Evolutionary conservation across 2,113 vertebrate genomes (phyloP), one percentile per base, ranked within the genome.

Genomic region (Sorex araneus): DNA sequence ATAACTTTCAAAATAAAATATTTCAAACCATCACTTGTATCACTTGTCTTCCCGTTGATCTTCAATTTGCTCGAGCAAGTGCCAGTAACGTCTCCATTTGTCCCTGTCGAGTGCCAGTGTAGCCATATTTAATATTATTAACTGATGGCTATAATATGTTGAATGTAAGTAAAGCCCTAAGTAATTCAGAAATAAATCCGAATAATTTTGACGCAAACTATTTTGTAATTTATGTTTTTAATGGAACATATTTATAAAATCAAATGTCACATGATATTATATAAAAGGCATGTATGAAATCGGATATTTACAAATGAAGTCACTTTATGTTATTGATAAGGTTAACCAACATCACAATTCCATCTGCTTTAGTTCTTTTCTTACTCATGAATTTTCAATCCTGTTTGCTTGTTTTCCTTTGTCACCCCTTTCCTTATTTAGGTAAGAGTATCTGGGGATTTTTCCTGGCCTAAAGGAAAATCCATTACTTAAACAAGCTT

Each of bases 401-500:
- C 6, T 69, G 60, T 75, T 84, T 36, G 67, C 28, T 87, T 73
- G 45, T 3, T 63, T 70, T 25, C 6, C 3, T 90, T 90, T 34
- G 28, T 88, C 76, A 85, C 28, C 23, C n/a, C 64, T 66, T 75
- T 12, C 27, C 13, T 25, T 79, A 67, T 66, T 91, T 79, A 77
- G 50, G 78, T 87, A 90, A 90, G 93, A 88, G 28, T 79, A 85
- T 88, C 32, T 79, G 2, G 1, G 40, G 30, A 92, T 95, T 94
- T 90, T 50, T 87, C 36, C 60, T 69, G 36, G 28, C 75, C 71
- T 77, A 90, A 90, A 88, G 86, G 19, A 95, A 90, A 92, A 94
- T 64, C 60, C 32, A 89, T 95, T 95, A 93, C 76, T 93, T 90
- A 85, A 95, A 69, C n/a, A 95, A 94, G 90, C 79, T 73, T 92